Conservation (phyloP, 2,113 vertebrate genomes). For the Meleagris gallopavo region DNA sequence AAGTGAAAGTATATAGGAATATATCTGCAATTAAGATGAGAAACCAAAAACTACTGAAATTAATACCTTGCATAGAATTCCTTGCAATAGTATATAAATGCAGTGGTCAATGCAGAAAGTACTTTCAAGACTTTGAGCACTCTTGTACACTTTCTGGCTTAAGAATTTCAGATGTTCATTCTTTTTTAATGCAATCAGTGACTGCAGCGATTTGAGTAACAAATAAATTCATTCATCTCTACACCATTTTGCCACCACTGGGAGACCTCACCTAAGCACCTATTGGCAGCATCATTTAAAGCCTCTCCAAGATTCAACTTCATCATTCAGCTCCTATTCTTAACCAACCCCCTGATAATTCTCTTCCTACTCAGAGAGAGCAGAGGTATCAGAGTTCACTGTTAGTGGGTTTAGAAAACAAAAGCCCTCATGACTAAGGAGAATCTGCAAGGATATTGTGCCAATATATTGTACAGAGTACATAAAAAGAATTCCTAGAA, state of each 20-base stretch:
- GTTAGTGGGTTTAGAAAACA: neutral
- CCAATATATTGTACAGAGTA: neutral
- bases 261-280: neutral
- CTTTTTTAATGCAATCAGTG: neutral
- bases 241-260: neutral
- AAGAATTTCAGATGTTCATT: neutral
- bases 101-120: neutral
- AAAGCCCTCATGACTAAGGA: neutral
- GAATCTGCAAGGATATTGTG: neutral
- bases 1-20: neutral
- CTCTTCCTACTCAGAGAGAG: neutral
- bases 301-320: neutral
- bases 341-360: neutral
- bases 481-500: neutral
- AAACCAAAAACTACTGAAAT: neutral
- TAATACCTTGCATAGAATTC: neutral
- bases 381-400: neutral
- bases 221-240: neutral
- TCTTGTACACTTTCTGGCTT: neutral
- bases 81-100: neutral
- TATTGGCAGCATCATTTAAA: neutral
- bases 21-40: neutral
- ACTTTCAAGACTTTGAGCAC: neutral
- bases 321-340: neutral
- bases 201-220: neutral